These are phyloP conservation scores for Stictocephala bisonia DNA, from an alignment of 2,888 invertebrate genomes.

Conservation along the genomic window DNA sequence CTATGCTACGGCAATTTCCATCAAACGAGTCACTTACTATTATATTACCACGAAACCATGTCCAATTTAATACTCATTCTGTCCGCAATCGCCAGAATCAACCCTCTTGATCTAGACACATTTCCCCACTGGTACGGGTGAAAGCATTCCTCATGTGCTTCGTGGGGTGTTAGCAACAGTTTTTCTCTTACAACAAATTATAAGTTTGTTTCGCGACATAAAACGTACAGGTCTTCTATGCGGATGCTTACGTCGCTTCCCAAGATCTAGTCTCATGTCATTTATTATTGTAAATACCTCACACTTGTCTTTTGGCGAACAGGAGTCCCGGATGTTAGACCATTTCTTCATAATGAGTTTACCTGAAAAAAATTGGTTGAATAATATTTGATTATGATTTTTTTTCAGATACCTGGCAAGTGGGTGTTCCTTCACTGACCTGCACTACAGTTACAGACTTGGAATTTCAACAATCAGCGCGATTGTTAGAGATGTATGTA, in stretches of 20 bases:
- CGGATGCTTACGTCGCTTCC: neutral
- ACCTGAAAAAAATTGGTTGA: slow-evolving; percentile 5
- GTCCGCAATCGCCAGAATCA: too few relatives aligned
- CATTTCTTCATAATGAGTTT: slow-evolving; percentile 18
- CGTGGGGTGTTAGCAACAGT: too few relatives aligned
- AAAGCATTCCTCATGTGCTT: too few relatives aligned
- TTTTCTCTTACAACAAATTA: too few relatives aligned
- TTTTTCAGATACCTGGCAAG: slow-evolving; percentile 60
- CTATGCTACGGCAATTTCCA: too few relatives aligned
- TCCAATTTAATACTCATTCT: too few relatives aligned
- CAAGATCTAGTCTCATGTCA: slow-evolving; percentile 2
- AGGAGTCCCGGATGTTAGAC: slow-evolving; percentile 28
- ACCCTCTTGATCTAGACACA: too few relatives aligned
- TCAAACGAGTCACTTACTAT: too few relatives aligned
- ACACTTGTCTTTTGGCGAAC: slow-evolving; percentile 15
- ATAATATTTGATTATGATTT: neutral
- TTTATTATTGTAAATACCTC: slow-evolving; percentile 1
- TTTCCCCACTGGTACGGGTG: too few relatives aligned
- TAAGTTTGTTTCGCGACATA: too few relatives aligned
- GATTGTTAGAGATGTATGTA: slow-evolving; percentile 60
- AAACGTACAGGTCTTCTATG: too few relatives aligned
- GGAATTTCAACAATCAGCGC: slow-evolving; percentile 60
- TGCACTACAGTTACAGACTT: slow-evolving; percentile 61
- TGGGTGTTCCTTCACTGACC: slow-evolving; percentile 59
- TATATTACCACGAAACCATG: too few relatives aligned